phyloP scores from a whole-genome alignment of 1,140 invertebrate genomes.

The Patella vulgata region DNA sequence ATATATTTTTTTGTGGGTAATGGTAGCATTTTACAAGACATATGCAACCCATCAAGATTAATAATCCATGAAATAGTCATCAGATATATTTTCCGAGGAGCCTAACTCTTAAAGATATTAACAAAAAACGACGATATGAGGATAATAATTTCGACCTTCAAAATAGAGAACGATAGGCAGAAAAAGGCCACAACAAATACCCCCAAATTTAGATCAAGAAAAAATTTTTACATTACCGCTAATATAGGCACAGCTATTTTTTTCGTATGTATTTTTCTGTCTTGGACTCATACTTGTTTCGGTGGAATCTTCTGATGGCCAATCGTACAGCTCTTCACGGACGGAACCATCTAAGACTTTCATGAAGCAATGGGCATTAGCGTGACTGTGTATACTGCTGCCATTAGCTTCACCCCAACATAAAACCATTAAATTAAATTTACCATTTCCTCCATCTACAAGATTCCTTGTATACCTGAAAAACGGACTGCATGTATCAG shows the following conservation, averaged over 20 bases:
- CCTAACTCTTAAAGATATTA: too few species aligned
- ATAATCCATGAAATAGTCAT: too few species aligned
- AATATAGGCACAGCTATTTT: conserved; percentile 92
- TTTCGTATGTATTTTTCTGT: conserved; percentile 72
- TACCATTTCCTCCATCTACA: conserved; percentile 78
- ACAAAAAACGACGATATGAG: too few species aligned
- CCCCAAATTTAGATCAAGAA: too few species aligned
- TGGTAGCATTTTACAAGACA: too few species aligned
- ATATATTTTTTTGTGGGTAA: too few species aligned
- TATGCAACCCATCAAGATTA: too few species aligned
- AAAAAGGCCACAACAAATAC: too few species aligned
- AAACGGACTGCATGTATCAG: too few species aligned
- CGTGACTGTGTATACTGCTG: conserved; percentile 96
- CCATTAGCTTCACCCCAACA: conserved; percentile 97
- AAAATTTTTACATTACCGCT: conserved; percentile 79
- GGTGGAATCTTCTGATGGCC: conserved; percentile 71
- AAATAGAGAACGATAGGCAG: too few species aligned
- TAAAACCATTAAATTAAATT: conserved; percentile 96
- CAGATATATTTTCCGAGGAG: too few species aligned
- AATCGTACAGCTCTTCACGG: conserved; percentile 77
- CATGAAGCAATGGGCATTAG: conserved; percentile 97
- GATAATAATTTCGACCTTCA: too few species aligned
- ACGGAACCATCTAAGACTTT: conserved; percentile 77
- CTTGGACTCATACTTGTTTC: conserved; percentile 71
- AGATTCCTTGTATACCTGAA: conserved; percentile 64